phyloP scores from a whole-genome alignment of 2,113 vertebrate genomes.

The Nothocercus nigrocapillus region DNA sequence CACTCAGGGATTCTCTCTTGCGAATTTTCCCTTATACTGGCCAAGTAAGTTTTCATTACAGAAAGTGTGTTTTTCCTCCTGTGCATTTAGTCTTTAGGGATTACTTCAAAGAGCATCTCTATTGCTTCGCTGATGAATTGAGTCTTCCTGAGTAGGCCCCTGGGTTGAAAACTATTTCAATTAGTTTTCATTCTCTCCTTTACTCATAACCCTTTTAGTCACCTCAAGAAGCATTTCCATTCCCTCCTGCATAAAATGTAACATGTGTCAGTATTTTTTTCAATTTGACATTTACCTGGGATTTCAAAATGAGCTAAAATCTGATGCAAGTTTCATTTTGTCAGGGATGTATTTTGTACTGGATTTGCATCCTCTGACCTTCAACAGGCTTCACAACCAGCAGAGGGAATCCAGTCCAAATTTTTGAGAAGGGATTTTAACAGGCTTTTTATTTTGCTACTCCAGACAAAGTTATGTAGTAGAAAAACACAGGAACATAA shows the following conservation, averaged over 20 bases:
- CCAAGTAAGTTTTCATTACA: not conserved
- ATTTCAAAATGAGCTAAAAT: not conserved
- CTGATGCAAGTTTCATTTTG: not conserved
- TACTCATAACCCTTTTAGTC: not conserved
- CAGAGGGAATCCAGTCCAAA: not conserved
- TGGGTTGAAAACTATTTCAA: not conserved
- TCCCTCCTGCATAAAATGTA: not conserved
- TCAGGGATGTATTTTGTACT: not conserved
- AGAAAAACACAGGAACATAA: not conserved
- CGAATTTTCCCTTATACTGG: not conserved
- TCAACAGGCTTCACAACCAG: not conserved
- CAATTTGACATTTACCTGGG: not conserved
- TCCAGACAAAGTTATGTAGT: not conserved
- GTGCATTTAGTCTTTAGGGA: not conserved
- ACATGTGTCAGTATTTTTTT: not conserved
- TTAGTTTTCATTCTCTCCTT: constrained; percentile 8
- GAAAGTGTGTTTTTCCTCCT: not conserved
- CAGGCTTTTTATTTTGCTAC: not conserved
- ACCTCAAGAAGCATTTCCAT: not conserved
- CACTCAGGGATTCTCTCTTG: not conserved
- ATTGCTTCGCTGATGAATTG: not conserved
- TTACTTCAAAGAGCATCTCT: not conserved
- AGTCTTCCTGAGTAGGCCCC: not conserved
- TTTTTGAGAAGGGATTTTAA: not conserved
- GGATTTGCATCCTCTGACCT: not conserved